A percentile compares a stretch with the other conserved stretches of the same genome.
Evolutionary conservation across 2,888 invertebrate genomes (phyloP).

Genomic region (Sylvicola fuscatus): DNA sequence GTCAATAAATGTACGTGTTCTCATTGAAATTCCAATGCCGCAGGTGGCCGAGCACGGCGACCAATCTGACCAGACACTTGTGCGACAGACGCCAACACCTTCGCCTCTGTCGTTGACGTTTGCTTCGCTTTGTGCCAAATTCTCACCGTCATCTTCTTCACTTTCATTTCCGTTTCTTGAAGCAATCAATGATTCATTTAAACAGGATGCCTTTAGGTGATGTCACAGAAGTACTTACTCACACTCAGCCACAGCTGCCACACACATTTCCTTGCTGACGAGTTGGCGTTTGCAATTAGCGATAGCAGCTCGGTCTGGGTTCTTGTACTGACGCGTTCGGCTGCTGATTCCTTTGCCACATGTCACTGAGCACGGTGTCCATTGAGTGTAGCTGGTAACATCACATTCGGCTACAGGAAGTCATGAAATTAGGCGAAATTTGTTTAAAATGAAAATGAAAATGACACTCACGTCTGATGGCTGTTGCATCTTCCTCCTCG

Average conservation of each 20-base stretch:
- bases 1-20: slow-evolving; percentile 52
- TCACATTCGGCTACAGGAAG: slow-evolving; percentile 51
- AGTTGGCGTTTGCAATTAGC: slow-evolving; percentile 50
- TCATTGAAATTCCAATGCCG: slow-evolving; percentile 54
- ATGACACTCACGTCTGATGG: slow-evolving; percentile 36
- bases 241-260: slow-evolving; percentile 52
- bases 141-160: slow-evolving; percentile 20
- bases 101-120: slow-evolving; percentile 20
- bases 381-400: slow-evolving; percentile 50
- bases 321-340: slow-evolving; percentile 49
- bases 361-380: slow-evolving; percentile 64
- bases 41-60: slow-evolving; percentile 76
- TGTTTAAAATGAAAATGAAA: background rate
- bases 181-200: too few species aligned
- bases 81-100: slow-evolving; percentile 21
- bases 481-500: slow-evolving; percentile 33
- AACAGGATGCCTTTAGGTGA: too few species aligned
- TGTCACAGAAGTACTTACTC: slow-evolving; percentile 42
- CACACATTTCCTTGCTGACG: slow-evolving; percentile 79
- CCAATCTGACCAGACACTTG: slow-evolving; percentile 22
- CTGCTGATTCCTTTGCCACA: slow-evolving; percentile 77
- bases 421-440: background rate
- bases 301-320: slow-evolving; percentile 48
- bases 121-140: slow-evolving; percentile 18
- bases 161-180: slow-evolving; percentile 1